phyloP scores from a whole-genome alignment of 2,888 invertebrate genomes.

The Brachyptera putata region DNA sequence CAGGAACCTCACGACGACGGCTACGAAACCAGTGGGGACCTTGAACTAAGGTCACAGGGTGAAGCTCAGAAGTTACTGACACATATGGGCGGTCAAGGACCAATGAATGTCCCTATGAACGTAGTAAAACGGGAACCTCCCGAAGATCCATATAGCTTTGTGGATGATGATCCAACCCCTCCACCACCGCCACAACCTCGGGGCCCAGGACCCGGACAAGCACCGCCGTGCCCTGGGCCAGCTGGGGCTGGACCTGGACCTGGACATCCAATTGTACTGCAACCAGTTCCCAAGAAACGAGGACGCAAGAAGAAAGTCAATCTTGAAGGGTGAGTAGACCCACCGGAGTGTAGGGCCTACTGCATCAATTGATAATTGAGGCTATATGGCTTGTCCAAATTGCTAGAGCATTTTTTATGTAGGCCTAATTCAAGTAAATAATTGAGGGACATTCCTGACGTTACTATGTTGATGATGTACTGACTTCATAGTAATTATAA shows the following conservation, averaged over 20 bases:
- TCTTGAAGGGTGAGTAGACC: slow-evolving; percentile 44
- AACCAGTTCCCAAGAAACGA: slow-evolving; percentile 66
- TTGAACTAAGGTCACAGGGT: too few relatives aligned
- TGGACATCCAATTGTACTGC: slow-evolving; percentile 44
- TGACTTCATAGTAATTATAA: too few relatives aligned
- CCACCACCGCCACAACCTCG: slow-evolving; percentile 38
- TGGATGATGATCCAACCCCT: slow-evolving; percentile 61
- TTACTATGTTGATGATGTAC: too few relatives aligned
- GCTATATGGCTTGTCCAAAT: too few relatives aligned
- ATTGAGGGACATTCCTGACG: too few relatives aligned
- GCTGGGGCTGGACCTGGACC: too few relatives aligned
- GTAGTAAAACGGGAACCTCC: slow-evolving; percentile 55
- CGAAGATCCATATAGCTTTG: slow-evolving; percentile 81
- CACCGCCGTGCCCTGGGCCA: too few relatives aligned
- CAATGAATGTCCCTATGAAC: not conserved
- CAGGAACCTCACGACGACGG: slow-evolving; percentile 83
- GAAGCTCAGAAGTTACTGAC: slow-evolving; percentile 33
- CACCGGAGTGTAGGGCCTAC: not conserved
- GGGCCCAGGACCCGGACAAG: too few relatives aligned
- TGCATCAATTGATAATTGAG: too few relatives aligned
- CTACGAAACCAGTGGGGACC: slow-evolving; percentile 70
- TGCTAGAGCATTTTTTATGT: too few relatives aligned
- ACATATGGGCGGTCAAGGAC: too few relatives aligned
- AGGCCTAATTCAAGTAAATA: too few relatives aligned
- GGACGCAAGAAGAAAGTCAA: slow-evolving; percentile 79